Base-by-base conservation (phyloP, 1,140 invertebrate genomes). In the Drosophila asahinai region DNA sequence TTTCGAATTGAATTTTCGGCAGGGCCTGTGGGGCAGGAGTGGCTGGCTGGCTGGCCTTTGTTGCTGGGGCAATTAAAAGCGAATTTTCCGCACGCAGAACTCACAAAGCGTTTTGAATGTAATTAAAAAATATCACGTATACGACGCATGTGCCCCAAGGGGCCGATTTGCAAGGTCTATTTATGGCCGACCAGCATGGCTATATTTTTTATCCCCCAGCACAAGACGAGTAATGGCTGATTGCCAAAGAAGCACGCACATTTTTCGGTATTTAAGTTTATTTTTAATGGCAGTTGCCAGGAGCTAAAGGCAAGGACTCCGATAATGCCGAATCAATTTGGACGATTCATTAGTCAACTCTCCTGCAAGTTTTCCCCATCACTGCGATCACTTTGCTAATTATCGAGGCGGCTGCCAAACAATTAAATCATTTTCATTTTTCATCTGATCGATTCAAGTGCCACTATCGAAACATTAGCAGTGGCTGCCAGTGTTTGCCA, bases 101-200 rank as follows among this genome's bases (percentile, higher is more conserved):
- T 22, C 42, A 61, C 77, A 77, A 60, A 65, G 64, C 68, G 38
- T 60, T 83, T 89, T 83, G 67, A 78, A 78, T 75, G 81, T 87
- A 87, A 87, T 87, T 87, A 87, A 83, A 89, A 87, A 87, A 87
- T 89, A 87, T 87, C 83, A 87, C 83, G 84, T 87, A 87, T 87
- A 87, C 83, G 84, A 74, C 81, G 84, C 81, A 75, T 83, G 80
- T 62, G 62, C 64, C 83, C 84, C 81, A 52, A 38, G 84, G 86
- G 84, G 54, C 27, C 84, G 74, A 89, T 87, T 80, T 65, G 54
- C 55, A n/a, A 63, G 66, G 72, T 62, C 77, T 89, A 87, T 89
- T 87, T 89, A 87, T 83, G 68, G 38, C 47, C 66, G 59, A 42
- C 78, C 70, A 66, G 65, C 60, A 51, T 42, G 55, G 54, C 54